Percentiles rank a stretch among this genome's conserved stretches.
Conservation (phyloP, 2,797 vertebrate species). For the Botia almorhae region DNA sequence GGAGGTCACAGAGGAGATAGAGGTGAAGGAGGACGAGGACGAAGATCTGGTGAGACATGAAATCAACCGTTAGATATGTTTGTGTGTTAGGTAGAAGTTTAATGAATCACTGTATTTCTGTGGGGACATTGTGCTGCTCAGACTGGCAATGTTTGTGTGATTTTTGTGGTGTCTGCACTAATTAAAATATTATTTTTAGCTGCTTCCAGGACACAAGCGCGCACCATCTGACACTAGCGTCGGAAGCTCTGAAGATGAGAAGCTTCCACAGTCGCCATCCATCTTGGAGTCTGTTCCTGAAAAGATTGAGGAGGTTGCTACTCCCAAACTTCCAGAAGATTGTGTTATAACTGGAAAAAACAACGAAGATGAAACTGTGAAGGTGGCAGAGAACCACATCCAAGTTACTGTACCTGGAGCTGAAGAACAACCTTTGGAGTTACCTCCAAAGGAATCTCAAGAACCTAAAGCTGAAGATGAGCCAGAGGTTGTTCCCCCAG, state of each 20-base stretch:
- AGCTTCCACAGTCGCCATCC: slow-evolving; percentile 90
- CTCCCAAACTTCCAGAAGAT: slow-evolving; percentile 45
- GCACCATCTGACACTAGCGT: slow-evolving; percentile 93
- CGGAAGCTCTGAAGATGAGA: slow-evolving; percentile 97
- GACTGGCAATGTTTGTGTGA: too few species aligned
- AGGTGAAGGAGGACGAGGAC: slow-evolving; percentile 96
- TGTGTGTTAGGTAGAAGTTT: too few species aligned
- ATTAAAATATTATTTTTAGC: slow-evolving; percentile 55
- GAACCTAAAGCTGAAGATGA: slow-evolving; percentile 64
- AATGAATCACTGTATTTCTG: too few species aligned
- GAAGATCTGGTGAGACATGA: slow-evolving; percentile 85
- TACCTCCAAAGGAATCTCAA: slow-evolving; percentile 37
- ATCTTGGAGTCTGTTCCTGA: slow-evolving; percentile 89
- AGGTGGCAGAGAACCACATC: slow-evolving; percentile 56
- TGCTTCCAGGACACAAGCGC: slow-evolving; percentile 87
- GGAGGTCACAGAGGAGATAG: slow-evolving; percentile 96
- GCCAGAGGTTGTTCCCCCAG: background rate
- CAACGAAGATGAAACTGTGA: slow-evolving; percentile 54
- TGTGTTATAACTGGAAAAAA: slow-evolving; percentile 58
- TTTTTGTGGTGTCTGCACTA: too few species aligned
- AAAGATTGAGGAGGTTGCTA: slow-evolving; percentile 76
- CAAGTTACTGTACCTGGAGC: slow-evolving; percentile 37
- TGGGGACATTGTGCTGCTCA: too few species aligned
- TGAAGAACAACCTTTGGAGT: slow-evolving; percentile 32
- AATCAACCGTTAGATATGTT: background rate